These are phyloP conservation scores for Syrphus vitripennis DNA, from an alignment of 2,888 invertebrate species.

Conservation along the genomic window DNA sequence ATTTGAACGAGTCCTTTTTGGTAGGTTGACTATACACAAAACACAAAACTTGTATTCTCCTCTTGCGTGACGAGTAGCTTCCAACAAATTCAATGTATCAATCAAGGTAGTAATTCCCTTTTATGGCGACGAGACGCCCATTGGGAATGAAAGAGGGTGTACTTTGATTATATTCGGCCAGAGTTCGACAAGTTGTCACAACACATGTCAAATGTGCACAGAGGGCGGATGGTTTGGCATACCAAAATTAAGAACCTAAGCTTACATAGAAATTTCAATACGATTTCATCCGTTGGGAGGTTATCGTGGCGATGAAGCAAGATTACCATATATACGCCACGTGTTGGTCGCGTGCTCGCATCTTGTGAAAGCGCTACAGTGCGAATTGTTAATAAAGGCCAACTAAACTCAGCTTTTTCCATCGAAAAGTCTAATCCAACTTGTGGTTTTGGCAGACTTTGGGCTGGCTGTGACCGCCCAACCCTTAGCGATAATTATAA, in stretches of 20 bases:
- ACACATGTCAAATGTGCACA: slow-evolving; percentile 69
- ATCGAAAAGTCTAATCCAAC: slow-evolving; percentile 66
- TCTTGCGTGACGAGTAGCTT: slow-evolving; percentile 46
- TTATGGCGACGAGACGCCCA: slow-evolving; percentile 71
- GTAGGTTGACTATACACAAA: slow-evolving; percentile 11
- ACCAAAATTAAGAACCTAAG: slow-evolving; percentile 71
- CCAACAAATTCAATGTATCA: slow-evolving; percentile 69
- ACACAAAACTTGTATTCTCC: slow-evolving; percentile 35
- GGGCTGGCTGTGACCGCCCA: slow-evolving; percentile 28
- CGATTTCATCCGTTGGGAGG: slow-evolving; percentile 63
- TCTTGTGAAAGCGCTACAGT: slow-evolving; percentile 69
- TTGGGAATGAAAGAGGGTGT: slow-evolving; percentile 67
- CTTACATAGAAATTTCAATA: slow-evolving; percentile 66
- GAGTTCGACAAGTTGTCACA: slow-evolving; percentile 72
- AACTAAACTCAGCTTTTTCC: slow-evolving; percentile 50
- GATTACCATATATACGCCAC: slow-evolving; percentile 72
- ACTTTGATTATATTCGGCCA: slow-evolving; percentile 67
- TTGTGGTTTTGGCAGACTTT: slow-evolving; percentile 71
- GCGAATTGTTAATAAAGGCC: slow-evolving; percentile 73
- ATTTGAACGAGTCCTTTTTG: slow-evolving; percentile 34
- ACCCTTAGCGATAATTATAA: slow-evolving; percentile 72
- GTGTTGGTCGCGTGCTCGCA: slow-evolving; percentile 71
- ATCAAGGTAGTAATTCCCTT: slow-evolving; percentile 68
- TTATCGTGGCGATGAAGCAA: slow-evolving; percentile 67
- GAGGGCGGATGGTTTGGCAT: slow-evolving; percentile 67